Conservation (phyloP, 2,113 vertebrate species). For the Chaetodon trifascialis region DNA sequence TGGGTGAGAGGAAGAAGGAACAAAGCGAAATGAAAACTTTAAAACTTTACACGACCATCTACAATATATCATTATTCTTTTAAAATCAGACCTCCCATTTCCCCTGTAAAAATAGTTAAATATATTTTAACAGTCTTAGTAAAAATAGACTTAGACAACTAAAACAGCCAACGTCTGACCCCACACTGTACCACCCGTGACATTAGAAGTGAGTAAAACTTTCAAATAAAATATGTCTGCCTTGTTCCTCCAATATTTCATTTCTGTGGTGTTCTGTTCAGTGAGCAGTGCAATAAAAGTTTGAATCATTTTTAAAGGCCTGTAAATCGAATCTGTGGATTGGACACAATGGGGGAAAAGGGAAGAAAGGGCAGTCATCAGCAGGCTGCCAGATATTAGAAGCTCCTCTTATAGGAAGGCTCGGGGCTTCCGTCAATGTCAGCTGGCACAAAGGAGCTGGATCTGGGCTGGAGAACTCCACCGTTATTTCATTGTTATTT, state of each 20-base stretch:
- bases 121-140: conserved; percentile 24
- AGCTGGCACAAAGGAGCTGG: conserved; percentile 66
- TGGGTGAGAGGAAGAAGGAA: neutral
- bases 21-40: neutral
- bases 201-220: conserved; percentile 70
- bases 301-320: conserved; percentile 77
- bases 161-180: conserved; percentile 46
- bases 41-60: conserved; percentile 22
- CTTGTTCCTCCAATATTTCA: conserved; percentile 73
- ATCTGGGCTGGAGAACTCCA: conserved; percentile 34
- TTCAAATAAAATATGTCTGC: conserved; percentile 75
- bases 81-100: conserved; percentile 16
- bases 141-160: conserved; percentile 36
- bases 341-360: conserved; percentile 75
- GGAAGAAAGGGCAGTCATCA: conserved; percentile 83
- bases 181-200: conserved; percentile 41
- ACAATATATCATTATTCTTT: conserved; percentile 26
- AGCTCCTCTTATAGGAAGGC: conserved; percentile 72
- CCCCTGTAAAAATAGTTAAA: conserved; percentile 22
- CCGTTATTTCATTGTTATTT: conserved; percentile 64
- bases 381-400: conserved; percentile 79
- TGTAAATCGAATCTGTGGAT: conserved; percentile 80
- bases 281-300: conserved; percentile 75
- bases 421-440: conserved; percentile 80
- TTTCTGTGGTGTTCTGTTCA: conserved; percentile 62